Conservation (phyloP, 2,113 vertebrate species). For the Channa argus region DNA sequence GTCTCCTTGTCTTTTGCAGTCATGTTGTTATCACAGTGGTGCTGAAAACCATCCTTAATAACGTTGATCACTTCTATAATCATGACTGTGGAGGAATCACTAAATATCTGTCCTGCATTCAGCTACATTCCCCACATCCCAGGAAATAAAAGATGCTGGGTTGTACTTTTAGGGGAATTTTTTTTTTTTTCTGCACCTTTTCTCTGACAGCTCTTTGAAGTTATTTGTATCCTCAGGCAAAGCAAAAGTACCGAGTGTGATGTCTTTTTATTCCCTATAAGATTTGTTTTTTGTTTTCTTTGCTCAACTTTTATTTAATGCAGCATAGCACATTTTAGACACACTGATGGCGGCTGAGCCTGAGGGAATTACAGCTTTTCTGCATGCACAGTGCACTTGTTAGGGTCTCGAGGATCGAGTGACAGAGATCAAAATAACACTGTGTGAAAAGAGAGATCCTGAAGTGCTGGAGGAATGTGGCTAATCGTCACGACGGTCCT, state of each 20-base stretch:
- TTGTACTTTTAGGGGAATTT: constrained; percentile 26
- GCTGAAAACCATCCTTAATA: constrained; percentile 48
- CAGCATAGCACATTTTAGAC: constrained; percentile 61
- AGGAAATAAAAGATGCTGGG: constrained; percentile 40
- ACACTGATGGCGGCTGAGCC: constrained; percentile 57
- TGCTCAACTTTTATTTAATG: constrained; percentile 39
- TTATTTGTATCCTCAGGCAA: constrained; percentile 73
- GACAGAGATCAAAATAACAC: constrained; percentile 42
- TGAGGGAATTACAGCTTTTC: constrained; percentile 43
- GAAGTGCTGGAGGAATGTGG: background rate
- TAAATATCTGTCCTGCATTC: constrained; percentile 50
- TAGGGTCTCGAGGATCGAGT: constrained; percentile 36
- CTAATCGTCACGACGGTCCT: background rate
- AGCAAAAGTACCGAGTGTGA: constrained; percentile 57
- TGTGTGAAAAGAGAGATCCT: constrained; percentile 24
- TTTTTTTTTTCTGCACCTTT: constrained; percentile 27
- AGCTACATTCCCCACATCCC: constrained; percentile 39
- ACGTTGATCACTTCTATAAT: constrained; percentile 69
- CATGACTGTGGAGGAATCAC: constrained; percentile 42
- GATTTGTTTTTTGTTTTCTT: constrained; percentile 59
- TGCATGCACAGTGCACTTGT: constrained; percentile 38
- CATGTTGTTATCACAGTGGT: constrained; percentile 53
- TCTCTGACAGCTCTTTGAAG: constrained; percentile 75
- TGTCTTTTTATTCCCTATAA: constrained; percentile 56
- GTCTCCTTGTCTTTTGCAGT: constrained; percentile 28